Base-by-base conservation (phyloP, 2,113 vertebrate species). In the Oryzias celebensis region DNA sequence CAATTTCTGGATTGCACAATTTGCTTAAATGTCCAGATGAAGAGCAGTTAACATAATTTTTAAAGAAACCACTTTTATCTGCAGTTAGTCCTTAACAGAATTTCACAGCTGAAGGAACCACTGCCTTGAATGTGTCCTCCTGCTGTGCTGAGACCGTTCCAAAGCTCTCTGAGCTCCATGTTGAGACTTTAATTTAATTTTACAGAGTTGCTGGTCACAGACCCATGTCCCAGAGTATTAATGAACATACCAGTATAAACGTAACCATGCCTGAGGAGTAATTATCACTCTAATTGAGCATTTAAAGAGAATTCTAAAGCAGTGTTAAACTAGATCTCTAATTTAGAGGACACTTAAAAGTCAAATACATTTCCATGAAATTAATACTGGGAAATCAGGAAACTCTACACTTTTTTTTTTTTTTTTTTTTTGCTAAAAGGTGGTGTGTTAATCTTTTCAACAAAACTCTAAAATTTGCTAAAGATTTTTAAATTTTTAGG, bases 211-310 rank as follows among this genome's bases (percentile, higher is more conserved):
- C 84, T 87, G 87, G 83, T 83, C 84, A 75, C 78, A 69, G 70
- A 78, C 69, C 79, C 18, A 53, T 56, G 74, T 77, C 83, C 71
- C 83, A 52, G 73, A 62, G 83, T 86, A 86, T 90, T 91, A 90
- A 91, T 91, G 87, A 89, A 86, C 82, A 78, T 81, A 75, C 85
- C 85, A 84, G 86, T 88, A 91, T 80, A 88, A 88, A 90, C 23
- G 70, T 83, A 91, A 89, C 87, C 86, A 88, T 82, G 80, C 85
- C 85, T 73, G 78, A 88, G 88, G 89, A 91, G 83, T 80, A 84
- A 87, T 89, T 88, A 88, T 80, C 85, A 86, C 87, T 87, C 80
- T 88, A 90, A 89, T 88, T 89, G 84, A 90, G 85, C 86, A 87
- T 86, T 88, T 88, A 86, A 88, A 87, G 86, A 81, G 82, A 90